A percentile compares a stretch with the other conserved stretches of the same genome.
Conservation (phyloP, 2,888 invertebrate genomes). For the Dicycla oo region DNA sequence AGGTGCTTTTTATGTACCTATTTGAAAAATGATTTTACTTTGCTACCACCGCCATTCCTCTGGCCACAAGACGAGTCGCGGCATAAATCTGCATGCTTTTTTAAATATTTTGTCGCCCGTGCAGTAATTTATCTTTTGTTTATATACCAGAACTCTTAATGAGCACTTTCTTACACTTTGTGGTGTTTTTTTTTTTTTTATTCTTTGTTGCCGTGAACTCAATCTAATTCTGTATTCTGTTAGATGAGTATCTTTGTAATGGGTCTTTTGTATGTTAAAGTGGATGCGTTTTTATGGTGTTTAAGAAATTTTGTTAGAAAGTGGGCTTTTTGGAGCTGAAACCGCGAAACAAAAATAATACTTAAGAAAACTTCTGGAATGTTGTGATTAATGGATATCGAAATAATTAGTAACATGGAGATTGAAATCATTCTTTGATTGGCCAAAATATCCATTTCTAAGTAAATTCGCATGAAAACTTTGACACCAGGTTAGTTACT, state of each 20-base stretch:
- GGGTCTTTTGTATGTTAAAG: conserved; percentile 41
- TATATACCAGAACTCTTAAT: conserved; percentile 77
- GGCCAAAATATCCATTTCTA: neutral
- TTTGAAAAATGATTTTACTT: no score
- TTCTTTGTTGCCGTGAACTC: conserved; percentile 54
- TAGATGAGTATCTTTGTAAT: conserved; percentile 47
- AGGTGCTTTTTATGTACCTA: no score
- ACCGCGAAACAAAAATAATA: neutral
- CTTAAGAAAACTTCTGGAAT: no score
- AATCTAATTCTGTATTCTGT: conserved; percentile 63
- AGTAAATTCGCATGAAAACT: no score
- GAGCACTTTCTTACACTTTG: conserved; percentile 73
- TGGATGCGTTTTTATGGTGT: conserved; percentile 23
- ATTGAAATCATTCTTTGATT: neutral
- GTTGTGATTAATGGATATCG: no score
- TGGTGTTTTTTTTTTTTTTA: conserved; percentile 60
- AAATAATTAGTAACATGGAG: no score
- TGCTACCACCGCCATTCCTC: neutral
- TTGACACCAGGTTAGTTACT: no score
- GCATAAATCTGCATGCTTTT: conserved; percentile 71
- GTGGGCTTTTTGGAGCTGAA: neutral
- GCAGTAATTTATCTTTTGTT: conserved; percentile 75
- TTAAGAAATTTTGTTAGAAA: neutral
- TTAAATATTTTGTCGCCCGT: conserved; percentile 75
- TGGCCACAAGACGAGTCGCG: conserved; percentile 46